These are phyloP conservation scores for Centropyge bicolor DNA, from an alignment of 2,797 vertebrate genomes.

Conservation along the genomic window DNA sequence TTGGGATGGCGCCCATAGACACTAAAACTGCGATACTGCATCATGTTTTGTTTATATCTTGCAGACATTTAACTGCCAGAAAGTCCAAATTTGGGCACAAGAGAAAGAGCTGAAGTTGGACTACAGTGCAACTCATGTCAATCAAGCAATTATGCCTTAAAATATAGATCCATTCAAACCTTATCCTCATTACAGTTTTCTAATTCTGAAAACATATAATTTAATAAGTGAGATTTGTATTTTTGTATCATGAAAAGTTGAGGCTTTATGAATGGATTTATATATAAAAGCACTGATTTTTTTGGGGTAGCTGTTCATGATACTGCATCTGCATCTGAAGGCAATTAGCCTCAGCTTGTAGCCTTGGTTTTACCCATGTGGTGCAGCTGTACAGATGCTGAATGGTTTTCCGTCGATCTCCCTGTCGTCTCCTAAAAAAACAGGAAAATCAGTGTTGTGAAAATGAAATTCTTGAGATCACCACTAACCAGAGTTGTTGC, in stretches of 20 bases:
- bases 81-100: not conserved
- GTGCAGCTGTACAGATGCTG: not conserved
- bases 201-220: not conserved
- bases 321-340: not conserved
- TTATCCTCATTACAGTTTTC: not conserved
- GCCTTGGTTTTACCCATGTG: not conserved
- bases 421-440: not conserved
- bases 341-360: not conserved
- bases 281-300: not conserved
- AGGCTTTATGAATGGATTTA: not conserved
- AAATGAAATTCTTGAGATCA: not conserved
- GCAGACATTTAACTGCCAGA: not conserved
- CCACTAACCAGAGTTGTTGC: not conserved
- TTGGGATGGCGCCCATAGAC: not conserved
- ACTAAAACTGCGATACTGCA: not conserved
- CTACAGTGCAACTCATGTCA: not conserved
- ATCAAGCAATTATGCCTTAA: not conserved
- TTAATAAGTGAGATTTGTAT: not conserved
- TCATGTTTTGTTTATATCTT: not conserved
- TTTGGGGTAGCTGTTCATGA: not conserved
- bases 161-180: not conserved
- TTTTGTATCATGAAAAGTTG: not conserved
- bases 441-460: not conserved
- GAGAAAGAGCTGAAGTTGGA: not conserved
- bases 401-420: not conserved